A percentile compares a stretch with the other conserved stretches of the same genome.
These are phyloP conservation scores for human (Homo sapiens) DNA, from an alignment of 2,113 vertebrate genomes.

Conservation along the genomic window GRCh38 chr2:137444001-137444500, in stretches of 20 bases:
- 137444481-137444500: neutral
- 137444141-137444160: neutral
- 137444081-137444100: neutral
- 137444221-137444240: neutral
- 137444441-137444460: neutral
- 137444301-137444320: conserved; percentile 9
- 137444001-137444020: neutral
- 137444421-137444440: neutral
- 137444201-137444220: neutral
- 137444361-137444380: conserved; percentile 37
- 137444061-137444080: neutral
- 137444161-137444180: neutral
- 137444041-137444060: neutral
- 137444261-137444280: neutral
- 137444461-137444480: neutral
- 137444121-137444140: neutral
- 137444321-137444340: neutral
- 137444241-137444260: neutral
- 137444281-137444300: neutral
- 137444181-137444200: neutral
- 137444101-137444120: neutral
- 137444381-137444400: neutral
- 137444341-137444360: neutral
- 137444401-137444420: neutral
- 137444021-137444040: neutral